phyloP scores from a whole-genome alignment of 2,888 invertebrate species.

The Bimastos eiseni region DNA sequence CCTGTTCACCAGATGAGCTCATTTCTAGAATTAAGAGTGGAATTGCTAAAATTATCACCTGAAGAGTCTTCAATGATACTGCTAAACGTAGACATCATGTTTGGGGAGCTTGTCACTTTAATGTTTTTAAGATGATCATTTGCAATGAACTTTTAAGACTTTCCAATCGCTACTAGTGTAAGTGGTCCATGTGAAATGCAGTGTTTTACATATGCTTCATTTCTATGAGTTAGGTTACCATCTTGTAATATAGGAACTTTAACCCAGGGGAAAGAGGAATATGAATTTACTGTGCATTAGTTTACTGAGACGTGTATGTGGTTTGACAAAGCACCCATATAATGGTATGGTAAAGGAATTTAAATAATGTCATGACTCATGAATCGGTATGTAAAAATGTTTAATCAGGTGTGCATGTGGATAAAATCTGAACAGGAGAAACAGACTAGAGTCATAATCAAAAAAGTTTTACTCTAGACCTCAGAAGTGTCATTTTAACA shows the following conservation, averaged over 20 bases:
- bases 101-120: neutral
- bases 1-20: constrained; percentile 4
- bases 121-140: neutral
- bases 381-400: neutral
- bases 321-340: neutral
- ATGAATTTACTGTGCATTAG: neutral
- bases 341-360: neutral
- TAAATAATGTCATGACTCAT: neutral
- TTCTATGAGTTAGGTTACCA: neutral
- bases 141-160: neutral
- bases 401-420: neutral
- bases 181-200: neutral
- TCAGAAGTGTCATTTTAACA: neutral
- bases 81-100: neutral
- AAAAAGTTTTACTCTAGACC: neutral
- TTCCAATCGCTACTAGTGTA: neutral
- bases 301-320: neutral
- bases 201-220: neutral
- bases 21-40: neutral
- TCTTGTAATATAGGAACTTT: neutral
- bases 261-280: neutral
- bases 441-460: neutral
- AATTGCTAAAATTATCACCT: neutral
- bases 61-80: neutral
- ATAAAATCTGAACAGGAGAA: neutral